phyloP scores from a whole-genome alignment of 2,797 vertebrate genomes.

The Parauchenoglanis punctatus region DNA sequence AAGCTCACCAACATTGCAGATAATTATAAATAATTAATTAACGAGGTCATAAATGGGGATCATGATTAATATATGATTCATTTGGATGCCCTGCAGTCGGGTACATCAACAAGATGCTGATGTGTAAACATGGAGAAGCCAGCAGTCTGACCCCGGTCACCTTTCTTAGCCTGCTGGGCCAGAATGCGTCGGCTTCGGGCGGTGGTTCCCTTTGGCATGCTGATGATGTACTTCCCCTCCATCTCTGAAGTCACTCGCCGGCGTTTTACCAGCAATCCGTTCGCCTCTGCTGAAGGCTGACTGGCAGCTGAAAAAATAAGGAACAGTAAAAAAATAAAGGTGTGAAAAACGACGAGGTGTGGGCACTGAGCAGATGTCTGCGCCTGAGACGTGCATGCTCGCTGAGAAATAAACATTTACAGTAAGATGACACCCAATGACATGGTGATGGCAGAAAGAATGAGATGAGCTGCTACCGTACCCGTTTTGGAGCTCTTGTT shows the following conservation, averaged over 20 bases:
- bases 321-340: neutral
- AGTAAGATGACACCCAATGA: slow-evolving; percentile 24
- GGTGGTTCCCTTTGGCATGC: slow-evolving; percentile 96
- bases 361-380: slow-evolving; percentile 28
- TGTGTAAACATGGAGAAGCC: neutral
- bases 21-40: neutral
- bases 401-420: slow-evolving; percentile 44
- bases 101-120: neutral
- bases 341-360: slow-evolving; percentile 36
- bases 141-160: slow-evolving; percentile 58
- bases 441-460: neutral
- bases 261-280: slow-evolving; percentile 75
- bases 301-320: slow-evolving; percentile 66
- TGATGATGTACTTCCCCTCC: slow-evolving; percentile 96
- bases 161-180: slow-evolving; percentile 90
- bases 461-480: slow-evolving; percentile 50
- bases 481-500: slow-evolving; percentile 86
- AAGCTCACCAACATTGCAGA: neutral
- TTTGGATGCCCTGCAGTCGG: neutral
- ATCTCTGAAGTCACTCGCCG: slow-evolving; percentile 92
- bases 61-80: neutral
- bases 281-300: slow-evolving; percentile 73
- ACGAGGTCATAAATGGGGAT: neutral
- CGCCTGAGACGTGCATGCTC: neutral
- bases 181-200: slow-evolving; percentile 89